phyloP scores from a whole-genome alignment of 2,888 invertebrate genomes.

The Lampropteryx suffumata region DNA sequence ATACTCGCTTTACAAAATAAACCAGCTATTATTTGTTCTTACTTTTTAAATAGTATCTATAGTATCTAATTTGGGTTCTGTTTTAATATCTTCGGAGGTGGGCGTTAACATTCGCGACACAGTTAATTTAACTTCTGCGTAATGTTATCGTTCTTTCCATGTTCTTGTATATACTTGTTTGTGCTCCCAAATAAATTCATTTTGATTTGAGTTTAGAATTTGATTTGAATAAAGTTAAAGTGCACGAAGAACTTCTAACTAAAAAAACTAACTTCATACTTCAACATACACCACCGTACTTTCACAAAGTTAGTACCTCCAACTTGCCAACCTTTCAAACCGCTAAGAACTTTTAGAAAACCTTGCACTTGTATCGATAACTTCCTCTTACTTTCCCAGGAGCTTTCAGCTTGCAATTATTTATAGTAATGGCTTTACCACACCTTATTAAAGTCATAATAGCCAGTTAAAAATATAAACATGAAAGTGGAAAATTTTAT shows the following conservation, averaged over 20 bases:
- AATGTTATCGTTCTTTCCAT: too few species aligned
- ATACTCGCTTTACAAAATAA: too few species aligned
- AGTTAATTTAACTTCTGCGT: too few species aligned
- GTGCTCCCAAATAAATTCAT: too few species aligned
- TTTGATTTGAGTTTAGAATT: too few species aligned
- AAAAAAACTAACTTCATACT: conserved; percentile 25
- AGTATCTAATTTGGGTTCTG: too few species aligned
- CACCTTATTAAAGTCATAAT: neutral
- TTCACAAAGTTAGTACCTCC: conserved; percentile 21
- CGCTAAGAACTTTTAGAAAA: conserved; percentile 27
- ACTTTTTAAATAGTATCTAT: too few species aligned
- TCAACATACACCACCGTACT: conserved; percentile 18
- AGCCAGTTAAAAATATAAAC: too few species aligned
- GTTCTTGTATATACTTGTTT: too few species aligned
- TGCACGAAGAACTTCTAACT: conserved; percentile 3
- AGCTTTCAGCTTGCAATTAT: conserved; percentile 24
- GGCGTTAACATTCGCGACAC: too few species aligned
- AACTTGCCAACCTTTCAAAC: conserved; percentile 27
- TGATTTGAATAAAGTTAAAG: neutral
- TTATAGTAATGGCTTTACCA: conserved; percentile 9
- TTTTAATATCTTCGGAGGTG: too few species aligned
- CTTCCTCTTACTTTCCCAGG: conserved; percentile 21
- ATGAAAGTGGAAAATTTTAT: too few species aligned
- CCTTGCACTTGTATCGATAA: conserved; percentile 28
- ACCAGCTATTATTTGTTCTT: neutral